Conservation (phyloP, 2,113 vertebrate genomes). For the Oncorhynchus gorbuscha region DNA sequence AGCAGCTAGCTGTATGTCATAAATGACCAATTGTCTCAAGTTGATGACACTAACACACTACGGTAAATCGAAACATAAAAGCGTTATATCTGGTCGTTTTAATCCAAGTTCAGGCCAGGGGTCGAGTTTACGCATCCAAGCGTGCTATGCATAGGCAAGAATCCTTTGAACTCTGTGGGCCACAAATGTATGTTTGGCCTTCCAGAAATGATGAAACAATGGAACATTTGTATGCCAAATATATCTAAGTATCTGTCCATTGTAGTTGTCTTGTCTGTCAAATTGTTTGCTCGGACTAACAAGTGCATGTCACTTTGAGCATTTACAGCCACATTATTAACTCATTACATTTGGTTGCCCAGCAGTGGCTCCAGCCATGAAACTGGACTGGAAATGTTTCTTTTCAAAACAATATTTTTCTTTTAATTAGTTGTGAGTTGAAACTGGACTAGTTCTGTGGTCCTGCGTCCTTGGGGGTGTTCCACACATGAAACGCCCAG, state of each 20-base stretch:
- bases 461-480: constrained; percentile 64
- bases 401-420: constrained; percentile 11
- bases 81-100: not conserved
- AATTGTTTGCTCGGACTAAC: constrained; percentile 15
- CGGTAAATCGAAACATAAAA: not conserved
- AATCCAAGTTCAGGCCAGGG: not conserved
- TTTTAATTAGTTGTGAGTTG: constrained; percentile 76
- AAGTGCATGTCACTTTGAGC: constrained; percentile 10
- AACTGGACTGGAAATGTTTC: constrained; percentile 37
- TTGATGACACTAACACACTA: not conserved
- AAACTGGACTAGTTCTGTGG: constrained; percentile 65
- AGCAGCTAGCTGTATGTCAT: constrained; percentile 34
- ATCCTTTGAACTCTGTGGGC: not conserved
- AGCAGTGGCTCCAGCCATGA: constrained; percentile 46
- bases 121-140: not conserved
- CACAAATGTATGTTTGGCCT: too few species aligned
- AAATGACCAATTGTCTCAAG: constrained; percentile 32
- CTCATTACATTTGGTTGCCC: constrained; percentile 52
- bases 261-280: not conserved
- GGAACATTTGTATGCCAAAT: not conserved
- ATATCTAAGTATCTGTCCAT: not conserved
- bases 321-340: constrained; percentile 14
- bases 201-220: too few species aligned
- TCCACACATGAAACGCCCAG: constrained; percentile 71
- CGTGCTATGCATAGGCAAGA: not conserved